Evolutionary conservation across 2,797 vertebrate genomes (phyloP).

Genomic region (Gephyroberyx darwinii): DNA sequence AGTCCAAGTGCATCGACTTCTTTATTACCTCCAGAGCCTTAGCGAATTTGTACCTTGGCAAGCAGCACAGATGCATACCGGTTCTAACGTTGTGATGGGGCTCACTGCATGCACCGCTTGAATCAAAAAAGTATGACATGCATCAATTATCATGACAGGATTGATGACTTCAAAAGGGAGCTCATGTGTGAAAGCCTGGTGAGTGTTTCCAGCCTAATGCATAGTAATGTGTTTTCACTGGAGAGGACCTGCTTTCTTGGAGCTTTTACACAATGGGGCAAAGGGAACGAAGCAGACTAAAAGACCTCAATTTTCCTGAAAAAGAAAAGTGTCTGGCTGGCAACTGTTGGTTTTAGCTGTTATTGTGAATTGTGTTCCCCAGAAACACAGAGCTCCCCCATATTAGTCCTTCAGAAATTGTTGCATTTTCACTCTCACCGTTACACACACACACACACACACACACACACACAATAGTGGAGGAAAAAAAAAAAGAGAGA

Average conservation of each 20-base stretch:
- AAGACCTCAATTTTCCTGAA: conserved; percentile 29
- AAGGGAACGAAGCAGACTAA: conserved; percentile 5
- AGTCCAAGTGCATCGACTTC: too few species aligned
- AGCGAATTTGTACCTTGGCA: neutral
- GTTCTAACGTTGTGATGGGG: neutral
- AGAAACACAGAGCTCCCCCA: neutral
- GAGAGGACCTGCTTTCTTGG: conserved; percentile 14
- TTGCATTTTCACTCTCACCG: neutral
- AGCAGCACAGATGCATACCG: neutral
- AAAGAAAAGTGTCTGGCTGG: conserved; percentile 18
- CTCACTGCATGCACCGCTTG: conserved; percentile 12
- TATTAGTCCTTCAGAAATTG: conserved; percentile 30
- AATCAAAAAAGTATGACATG: conserved; percentile 20
- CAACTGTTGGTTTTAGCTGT: conserved; percentile 21
- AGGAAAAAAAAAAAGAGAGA: conserved; percentile 4
- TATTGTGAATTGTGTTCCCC: conserved; percentile 19
- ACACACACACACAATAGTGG: neutral
- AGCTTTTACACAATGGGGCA: conserved; percentile 21
- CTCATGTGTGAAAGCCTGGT: conserved; percentile 33
- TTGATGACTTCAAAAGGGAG: conserved; percentile 30
- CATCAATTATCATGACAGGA: conserved; percentile 10
- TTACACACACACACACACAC: neutral
- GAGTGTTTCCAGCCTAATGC: conserved; percentile 36
- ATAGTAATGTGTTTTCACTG: conserved; percentile 22
- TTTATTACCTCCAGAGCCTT: neutral